Evolutionary conservation across 2,797 vertebrate genomes (phyloP), one percentile per base, ranked within the genome.

Genomic region (Mormyrops attenuatus): DNA sequence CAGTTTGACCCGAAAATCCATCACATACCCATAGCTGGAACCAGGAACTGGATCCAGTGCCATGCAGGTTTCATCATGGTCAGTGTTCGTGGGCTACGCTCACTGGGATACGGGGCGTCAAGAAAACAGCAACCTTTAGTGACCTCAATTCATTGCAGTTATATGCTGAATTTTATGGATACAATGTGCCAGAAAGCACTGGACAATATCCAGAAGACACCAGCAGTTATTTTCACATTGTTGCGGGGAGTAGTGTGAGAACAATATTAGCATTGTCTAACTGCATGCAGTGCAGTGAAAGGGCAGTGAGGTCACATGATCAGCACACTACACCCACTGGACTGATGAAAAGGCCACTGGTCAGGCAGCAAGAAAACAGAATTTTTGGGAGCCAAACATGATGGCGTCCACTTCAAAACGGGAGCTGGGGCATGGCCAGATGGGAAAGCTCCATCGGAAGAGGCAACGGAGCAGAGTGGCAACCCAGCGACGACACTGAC

Each of bases 251-350:
- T n/a, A n/a, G 38, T 3, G n/a, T 44, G 41, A 80, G 20, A 80
- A 80, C 73, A 80, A 80, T 44, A 80, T 44, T 20, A 80, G 73
- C 73, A 80, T 44, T 80, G 73, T 80, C 73, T 44, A 80, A 80
- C 38, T 20, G 38, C 38, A 80, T 41, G 17, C 38, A 44, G 6
- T n/a, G 38, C 73, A 80, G 73, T 44, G 34, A 80, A 80, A 44
- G 41, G 34, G 73, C 15, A 20, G 73, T 44, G 34, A 41, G 73
- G 34, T 80, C 34, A 41, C n/a, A 20, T 44, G 73, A 41, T 80
- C 38, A 53, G 63, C 22, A 82, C 41, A 13, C 9, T 38, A 82
- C 17, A 84, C 50, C 38, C 73, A 52, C n/a, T 47, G n/a, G 77
- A 57, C 38, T 30, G 30, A 7, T 89, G 8, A 6, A 38, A 57